Evolutionary conservation across 1,140 invertebrate species (phyloP), one percentile per base, ranked within the genome.

Genomic region (Aphidius gifuensis): DNA sequence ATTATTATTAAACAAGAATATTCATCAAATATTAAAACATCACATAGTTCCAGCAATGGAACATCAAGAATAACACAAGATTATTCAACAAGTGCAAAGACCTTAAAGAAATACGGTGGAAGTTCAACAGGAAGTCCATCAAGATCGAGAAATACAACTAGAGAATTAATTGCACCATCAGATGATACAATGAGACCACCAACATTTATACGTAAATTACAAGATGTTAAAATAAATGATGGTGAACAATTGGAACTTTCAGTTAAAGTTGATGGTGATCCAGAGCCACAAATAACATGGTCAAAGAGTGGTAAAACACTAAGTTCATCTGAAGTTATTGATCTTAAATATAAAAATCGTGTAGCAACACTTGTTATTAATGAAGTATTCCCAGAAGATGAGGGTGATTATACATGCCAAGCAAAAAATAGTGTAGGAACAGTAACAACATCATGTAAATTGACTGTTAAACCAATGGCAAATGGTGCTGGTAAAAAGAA

Each of bases 311-410:
- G 87, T 56, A 88, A 85, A 81, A 69, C 81, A 9, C 78, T 94
- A 43, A 86, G 84, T 57, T 93, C 91, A 3, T 91, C 89, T 0
- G 89, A 95, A 80, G 89, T 95, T 40, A 85, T 96, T 64, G 92
- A 95, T 76, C 82, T 97, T 21, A 96, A 94, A 80, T 96, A 96
- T 74, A 92, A 92, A 75, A 92, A 90, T 71, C 90, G 93, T 39
- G 83, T 92, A 48, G 93, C 93, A 1, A 90, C 88, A 44, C 80
- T 97, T 21, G 88, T 87, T 21, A 96, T 97, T 66, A 90, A 90
- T 65, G 94, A 97, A 83, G 87, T 96, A 58, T 96, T 94, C 84
- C 94, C 93, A 2, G 94, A 96, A 82, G 94, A 97, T 79, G 94
- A 94, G 75, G 94, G 93, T 40, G 85, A 88, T 60, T 97, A 94